A percentile compares a stretch with the other conserved stretches of the same genome.
Conservation (phyloP, 2,113 vertebrate species). For the Carollia perspicillata region DNA sequence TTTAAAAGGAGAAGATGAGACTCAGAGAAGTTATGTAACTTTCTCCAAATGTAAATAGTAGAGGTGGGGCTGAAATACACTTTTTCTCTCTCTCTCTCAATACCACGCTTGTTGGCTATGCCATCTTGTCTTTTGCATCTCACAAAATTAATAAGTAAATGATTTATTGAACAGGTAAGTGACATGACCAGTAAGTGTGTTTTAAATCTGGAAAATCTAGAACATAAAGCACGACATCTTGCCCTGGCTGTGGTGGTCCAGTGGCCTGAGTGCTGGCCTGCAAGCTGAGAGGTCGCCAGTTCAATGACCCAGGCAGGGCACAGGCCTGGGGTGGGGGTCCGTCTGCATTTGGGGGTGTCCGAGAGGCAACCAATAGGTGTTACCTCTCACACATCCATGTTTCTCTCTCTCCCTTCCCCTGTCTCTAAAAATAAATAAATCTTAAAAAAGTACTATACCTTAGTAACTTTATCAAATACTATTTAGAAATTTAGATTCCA, state of each 20-base stretch:
- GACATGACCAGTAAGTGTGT: neutral
- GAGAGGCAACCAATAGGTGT: no score
- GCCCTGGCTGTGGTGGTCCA: no score
- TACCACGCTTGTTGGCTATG: neutral
- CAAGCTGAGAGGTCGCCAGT: no score
- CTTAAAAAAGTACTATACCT: neutral
- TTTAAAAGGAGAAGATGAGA: neutral
- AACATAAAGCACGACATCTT: neutral
- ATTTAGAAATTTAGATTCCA: slow-evolving; percentile 24
- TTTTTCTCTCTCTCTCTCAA: neutral
- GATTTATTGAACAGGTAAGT: neutral
- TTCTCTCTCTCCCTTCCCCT: no score
- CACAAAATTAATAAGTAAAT: neutral
- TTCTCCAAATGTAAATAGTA: neutral
- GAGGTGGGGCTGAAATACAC: neutral
- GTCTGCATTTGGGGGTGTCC: no score
- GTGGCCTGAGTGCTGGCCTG: no score
- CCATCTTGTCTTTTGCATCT: neutral
- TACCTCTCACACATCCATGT: no score
- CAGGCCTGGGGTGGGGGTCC: no score
- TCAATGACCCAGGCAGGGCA: no score
- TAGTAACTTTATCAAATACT: neutral
- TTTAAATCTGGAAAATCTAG: slow-evolving; percentile 2
- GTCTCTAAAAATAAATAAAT: no score
- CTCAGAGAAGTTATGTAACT: neutral